Evolutionary conservation across 2,113 vertebrate species (phyloP).

Genomic region (Lophochroa leadbeateri): DNA sequence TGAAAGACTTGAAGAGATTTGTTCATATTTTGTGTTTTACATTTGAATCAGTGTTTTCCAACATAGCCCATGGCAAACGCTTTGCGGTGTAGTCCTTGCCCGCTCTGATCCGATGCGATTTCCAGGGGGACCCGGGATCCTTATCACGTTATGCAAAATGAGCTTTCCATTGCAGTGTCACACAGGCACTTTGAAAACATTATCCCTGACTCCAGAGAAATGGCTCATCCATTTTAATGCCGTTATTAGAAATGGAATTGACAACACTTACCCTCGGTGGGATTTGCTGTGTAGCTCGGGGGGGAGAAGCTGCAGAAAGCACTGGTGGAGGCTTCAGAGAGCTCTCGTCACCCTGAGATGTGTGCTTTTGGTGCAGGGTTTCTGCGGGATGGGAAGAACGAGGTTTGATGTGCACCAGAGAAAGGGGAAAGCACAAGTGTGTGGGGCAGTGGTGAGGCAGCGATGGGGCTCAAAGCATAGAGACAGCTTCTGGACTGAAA

Average conservation of each 20-base stretch:
- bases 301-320: neutral
- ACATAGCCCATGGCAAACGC: accelerated
- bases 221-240: slow-evolving; percentile 45
- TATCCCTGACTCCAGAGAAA: slow-evolving; percentile 16
- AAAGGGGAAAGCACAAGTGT: neutral
- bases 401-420: neutral
- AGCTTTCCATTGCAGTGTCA: neutral
- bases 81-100: neutral
- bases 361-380: neutral
- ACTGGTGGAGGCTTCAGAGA: neutral
- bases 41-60: neutral
- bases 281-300: neutral
- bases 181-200: slow-evolving; percentile 13
- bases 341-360: neutral
- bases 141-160: neutral
- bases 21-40: neutral
- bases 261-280: neutral
- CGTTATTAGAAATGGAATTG: neutral
- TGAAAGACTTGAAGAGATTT: neutral
- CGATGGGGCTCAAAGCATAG: neutral
- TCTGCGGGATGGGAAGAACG: neutral
- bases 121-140: neutral
- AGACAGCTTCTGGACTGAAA: neutral
- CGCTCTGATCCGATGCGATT: neutral
- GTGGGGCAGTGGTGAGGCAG: neutral